Evolutionary conservation across 2,113 vertebrate species (phyloP).

Genomic region (Silurus meridionalis): DNA sequence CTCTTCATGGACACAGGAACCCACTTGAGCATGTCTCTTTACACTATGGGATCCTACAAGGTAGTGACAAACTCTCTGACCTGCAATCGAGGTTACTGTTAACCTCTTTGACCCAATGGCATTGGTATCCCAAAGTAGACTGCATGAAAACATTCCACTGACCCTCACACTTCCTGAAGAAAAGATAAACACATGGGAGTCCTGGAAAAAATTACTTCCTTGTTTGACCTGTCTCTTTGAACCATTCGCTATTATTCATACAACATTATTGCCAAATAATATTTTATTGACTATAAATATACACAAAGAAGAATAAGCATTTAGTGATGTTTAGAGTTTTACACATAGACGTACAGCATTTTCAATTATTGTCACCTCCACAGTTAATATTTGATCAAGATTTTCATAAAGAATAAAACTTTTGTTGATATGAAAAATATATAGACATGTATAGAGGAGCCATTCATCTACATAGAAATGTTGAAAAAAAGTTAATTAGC

Average conservation of each 20-base stretch:
- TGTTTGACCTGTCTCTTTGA: background rate
- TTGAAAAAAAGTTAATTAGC: background rate
- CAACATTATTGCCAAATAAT: background rate
- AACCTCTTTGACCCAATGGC: background rate
- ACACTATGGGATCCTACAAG: no score
- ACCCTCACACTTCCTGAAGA: constrained; percentile 11
- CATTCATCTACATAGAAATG: background rate
- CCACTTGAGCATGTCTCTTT: background rate
- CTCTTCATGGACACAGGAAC: background rate
- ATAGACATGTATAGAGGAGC: background rate
- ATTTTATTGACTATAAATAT: background rate
- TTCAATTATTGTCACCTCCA: no score
- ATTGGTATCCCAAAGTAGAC: background rate
- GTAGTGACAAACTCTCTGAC: background rate
- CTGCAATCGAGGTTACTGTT: background rate
- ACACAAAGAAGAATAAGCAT: background rate
- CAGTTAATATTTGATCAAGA: no score
- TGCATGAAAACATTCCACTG: background rate
- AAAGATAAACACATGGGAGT: background rate
- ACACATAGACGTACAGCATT: background rate
- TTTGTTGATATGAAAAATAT: background rate
- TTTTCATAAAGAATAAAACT: background rate
- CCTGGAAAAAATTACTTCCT: constrained; percentile 1
- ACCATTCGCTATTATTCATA: background rate
- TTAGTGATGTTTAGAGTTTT: background rate